Percentiles rank a stretch among this genome's conserved stretches.
Evolutionary conservation across 2,113 vertebrate genomes (phyloP).

Genomic region (Rhagologus leucostigma): DNA sequence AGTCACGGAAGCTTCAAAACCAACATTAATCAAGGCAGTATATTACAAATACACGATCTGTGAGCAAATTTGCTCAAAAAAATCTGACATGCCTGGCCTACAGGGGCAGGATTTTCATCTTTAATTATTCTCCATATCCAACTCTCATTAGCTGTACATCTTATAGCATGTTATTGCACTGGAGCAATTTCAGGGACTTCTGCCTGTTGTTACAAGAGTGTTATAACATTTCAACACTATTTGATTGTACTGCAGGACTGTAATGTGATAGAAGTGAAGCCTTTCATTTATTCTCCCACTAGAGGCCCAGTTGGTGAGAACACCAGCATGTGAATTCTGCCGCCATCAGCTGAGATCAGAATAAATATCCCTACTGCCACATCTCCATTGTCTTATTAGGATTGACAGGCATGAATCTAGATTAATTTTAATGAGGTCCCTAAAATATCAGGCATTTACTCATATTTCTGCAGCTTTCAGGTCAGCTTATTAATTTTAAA

Average conservation of each 20-base stretch:
- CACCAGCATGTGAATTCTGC: background rate
- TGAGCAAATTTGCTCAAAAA: background rate
- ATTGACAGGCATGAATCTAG: background rate
- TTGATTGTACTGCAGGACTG: background rate
- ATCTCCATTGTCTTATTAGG: background rate
- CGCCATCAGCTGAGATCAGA: background rate
- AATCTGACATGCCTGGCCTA: background rate
- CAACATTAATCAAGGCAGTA: background rate
- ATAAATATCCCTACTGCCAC: background rate
- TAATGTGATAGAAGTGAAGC: background rate
- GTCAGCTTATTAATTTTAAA: background rate
- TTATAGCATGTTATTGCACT: background rate
- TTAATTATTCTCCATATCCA: background rate
- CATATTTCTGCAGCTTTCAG: background rate
- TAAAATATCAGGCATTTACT: background rate
- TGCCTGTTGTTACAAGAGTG: background rate
- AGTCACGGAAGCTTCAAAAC: background rate
- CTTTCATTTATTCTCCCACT: background rate
- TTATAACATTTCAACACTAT: background rate
- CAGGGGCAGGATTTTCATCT: background rate
- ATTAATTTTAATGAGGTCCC: background rate
- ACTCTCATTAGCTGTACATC: background rate
- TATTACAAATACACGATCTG: background rate
- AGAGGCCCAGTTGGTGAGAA: background rate
- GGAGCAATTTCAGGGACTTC: background rate